Evolutionary conservation across 2,113 vertebrate species (phyloP), one percentile per base, ranked within the genome.

Genomic region (Chaenogobius annularis): DNA sequence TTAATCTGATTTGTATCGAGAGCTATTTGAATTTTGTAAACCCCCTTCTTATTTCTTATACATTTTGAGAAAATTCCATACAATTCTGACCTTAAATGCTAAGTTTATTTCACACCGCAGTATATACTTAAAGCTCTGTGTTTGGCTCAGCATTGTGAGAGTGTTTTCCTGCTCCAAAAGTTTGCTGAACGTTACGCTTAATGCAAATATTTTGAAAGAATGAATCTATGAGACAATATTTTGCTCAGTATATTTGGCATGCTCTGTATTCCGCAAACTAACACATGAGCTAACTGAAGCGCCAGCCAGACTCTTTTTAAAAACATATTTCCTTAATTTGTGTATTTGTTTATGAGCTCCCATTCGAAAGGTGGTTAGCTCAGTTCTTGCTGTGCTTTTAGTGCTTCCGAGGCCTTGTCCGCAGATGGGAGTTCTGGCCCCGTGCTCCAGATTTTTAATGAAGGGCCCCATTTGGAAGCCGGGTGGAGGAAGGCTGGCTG

Each of bases 391-490:
- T 31, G 5, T 71, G 52, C 48, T 74, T 14, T 75, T 80, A 68
- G 20, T 54, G 77, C 82, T 70, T 69, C 68, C 17, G 54, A 74
- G 23, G 2, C 63, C 64, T 17, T 40, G 47, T 61, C 43, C 68
- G 23, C 70, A 65, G 56, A 80, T 62, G 66, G 66, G 62, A 20
- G 6, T 12, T 26, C 69, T 54, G 66, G 76, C 58, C 67, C 58
- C 31, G 69, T 59, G 69, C 77, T 69, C 47, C 17, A 46, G 74
- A 72, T 56, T 47, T 56, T 59, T 81, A 86, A 83, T 83, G 73
- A 81, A 80, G 5, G 19, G 77, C 58, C 83, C 71, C 35, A 72
- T 80, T 86, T 84, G 48, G 0, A 83, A 78, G 62, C 40, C 72
- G 19, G 14, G 56, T 50, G 69, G 61, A 22, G 63, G 58, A 55